Evolutionary conservation across 23 tunicate genomes (phyloP).

Genomic region (Ascidia mentula): DNA sequence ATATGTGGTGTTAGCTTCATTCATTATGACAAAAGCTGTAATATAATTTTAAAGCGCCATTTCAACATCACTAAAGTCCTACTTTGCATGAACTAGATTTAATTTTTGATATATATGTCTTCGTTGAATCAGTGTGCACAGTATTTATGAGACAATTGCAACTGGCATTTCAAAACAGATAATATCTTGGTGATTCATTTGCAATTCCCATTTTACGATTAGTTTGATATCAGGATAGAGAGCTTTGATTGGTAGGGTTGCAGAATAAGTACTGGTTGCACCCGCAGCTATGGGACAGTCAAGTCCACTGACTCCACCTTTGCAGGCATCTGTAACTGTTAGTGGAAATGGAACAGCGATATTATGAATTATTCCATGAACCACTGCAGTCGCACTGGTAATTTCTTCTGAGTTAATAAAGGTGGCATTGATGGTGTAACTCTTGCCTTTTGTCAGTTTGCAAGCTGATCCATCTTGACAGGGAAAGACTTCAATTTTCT

Average conservation of each 20-base stretch:
- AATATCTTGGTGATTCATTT: not conserved
- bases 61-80: not conserved
- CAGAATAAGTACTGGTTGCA: slow-evolving; percentile 3
- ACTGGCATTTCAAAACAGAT: slow-evolving; percentile 34
- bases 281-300: slow-evolving; percentile 32
- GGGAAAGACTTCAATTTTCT: slow-evolving; percentile 33
- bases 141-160: slow-evolving; percentile 4
- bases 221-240: slow-evolving; percentile 32
- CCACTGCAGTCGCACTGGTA: slow-evolving; percentile 3
- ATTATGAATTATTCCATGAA: slow-evolving; percentile 45
- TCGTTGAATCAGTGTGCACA: too few species aligned
- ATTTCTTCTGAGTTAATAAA: slow-evolving; percentile 17
- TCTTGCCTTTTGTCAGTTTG: slow-evolving; percentile 15
- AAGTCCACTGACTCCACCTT: slow-evolving; percentile 46
- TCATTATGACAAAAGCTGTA: too few species aligned
- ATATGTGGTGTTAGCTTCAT: too few species aligned
- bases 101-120: too few species aligned
- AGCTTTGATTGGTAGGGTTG: slow-evolving; percentile 21
- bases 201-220: slow-evolving; percentile 33
- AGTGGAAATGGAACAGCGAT: slow-evolving; percentile 34
- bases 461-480: slow-evolving; percentile 19
- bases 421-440: slow-evolving; percentile 45
- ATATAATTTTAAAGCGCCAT: too few species aligned
- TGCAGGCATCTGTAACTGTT: slow-evolving; percentile 27
- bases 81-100: not conserved